Evolutionary conservation across 30 jellyfish, hydroid and myxozoan genomes (phyloP), one percentile per base, ranked within the genome.

Genomic region (Chironex yamaguchii): DNA sequence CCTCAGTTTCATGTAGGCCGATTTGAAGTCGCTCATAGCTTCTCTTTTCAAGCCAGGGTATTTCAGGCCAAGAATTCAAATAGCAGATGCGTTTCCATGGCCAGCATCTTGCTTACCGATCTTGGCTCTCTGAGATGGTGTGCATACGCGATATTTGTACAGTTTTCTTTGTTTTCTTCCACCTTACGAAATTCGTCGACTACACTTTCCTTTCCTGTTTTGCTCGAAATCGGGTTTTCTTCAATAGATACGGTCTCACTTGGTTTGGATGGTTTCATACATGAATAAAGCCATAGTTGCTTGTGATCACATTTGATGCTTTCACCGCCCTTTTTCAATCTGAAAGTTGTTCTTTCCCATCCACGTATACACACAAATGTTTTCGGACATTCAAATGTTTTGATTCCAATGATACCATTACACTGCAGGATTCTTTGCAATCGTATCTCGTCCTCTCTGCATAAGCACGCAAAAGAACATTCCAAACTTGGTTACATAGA

Each of bases 91-190:
- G 34, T 51, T 77, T 51, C 89, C 89, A 51, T 77, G 29, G 33
- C 21, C 36, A 27, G 67, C 67, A 6, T 79, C 89, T 12, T 29
- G 82, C 34, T 77, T 27, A 14, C 87, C 87, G 36, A 81, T 81
- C 87, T 66, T 67, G 52, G 91, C 91, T 81, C 91, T 81, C 76
- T 42, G 87, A 65, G 77, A 24, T 71, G 84, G 84, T 71, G 84
- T 65, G 62, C 65, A 65, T 20, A 65, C 80, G 82, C 88, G 80
- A 48, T 48, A 48, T 54, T 50, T 76, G 82, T 33, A 76, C 54
- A 33, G 81, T 64, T 76, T 48, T 33, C 64, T 48, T 76, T 76
- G 21, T 58, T 58, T 79, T 65, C 90, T 79, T 31, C 75, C 9
- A 58, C 76, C 88, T 79, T 58, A 58, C 66, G 78, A 35, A 79